Conservation (phyloP, 2,888 invertebrate species). For the Phalangium opilio region DNA sequence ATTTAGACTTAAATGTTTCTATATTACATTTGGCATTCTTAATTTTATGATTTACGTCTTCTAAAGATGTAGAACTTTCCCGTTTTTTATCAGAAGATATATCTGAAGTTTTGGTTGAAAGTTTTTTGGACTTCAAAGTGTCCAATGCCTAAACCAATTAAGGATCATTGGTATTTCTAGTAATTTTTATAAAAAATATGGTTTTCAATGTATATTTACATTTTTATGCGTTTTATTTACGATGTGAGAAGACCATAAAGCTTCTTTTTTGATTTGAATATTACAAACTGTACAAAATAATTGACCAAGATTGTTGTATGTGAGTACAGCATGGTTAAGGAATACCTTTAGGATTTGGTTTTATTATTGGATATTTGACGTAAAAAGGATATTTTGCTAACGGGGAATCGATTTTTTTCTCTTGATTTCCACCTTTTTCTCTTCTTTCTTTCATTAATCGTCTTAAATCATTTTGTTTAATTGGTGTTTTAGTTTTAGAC, state of each 20-base stretch:
- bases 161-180: too few species aligned
- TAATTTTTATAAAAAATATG: too few species aligned
- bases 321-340: conserved; percentile 15
- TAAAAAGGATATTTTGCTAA: conserved; percentile 68
- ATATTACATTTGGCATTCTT: too few species aligned
- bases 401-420: conserved; percentile 58
- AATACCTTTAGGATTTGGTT: too few species aligned
- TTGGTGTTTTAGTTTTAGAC: not conserved
- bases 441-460: conserved; percentile 18
- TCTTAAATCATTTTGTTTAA: conserved; percentile 15
- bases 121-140: too few species aligned
- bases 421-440: conserved; percentile 8
- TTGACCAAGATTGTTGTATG: conserved; percentile 64
- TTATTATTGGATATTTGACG: not conserved
- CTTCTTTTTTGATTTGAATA: conserved; percentile 56
- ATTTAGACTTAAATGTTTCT: too few species aligned
- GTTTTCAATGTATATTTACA: conserved; percentile 7
- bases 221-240: conserved; percentile 73
- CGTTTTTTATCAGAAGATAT: too few species aligned
- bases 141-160: too few species aligned
- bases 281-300: conserved; percentile 76
- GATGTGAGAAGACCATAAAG: conserved; percentile 75
- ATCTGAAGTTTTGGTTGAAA: too few species aligned
- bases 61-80: too few species aligned
- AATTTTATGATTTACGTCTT: too few species aligned